Evolutionary conservation across 2,113 vertebrate species (phyloP).

Genomic region (Maccullochella peelii): DNA sequence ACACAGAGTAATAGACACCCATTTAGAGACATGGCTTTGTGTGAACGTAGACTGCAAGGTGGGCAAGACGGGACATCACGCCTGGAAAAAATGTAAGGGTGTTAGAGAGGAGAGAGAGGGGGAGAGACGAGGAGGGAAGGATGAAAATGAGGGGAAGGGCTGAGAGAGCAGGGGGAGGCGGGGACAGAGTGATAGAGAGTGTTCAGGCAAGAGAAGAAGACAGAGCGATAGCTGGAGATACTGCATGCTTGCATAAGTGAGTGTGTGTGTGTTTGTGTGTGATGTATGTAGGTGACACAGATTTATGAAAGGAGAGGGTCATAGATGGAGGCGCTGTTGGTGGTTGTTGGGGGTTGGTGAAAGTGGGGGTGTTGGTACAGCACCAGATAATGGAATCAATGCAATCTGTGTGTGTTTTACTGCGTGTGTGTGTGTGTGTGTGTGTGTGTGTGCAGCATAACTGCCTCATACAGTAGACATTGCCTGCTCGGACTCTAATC

Average conservation of each 20-base stretch:
- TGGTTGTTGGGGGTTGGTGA: conserved; percentile 65
- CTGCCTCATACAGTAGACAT: conserved; percentile 67
- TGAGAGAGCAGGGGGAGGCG: conserved; percentile 73
- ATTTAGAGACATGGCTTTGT: conserved; percentile 45
- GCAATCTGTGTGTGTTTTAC: conserved; percentile 62
- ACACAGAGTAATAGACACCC: conserved; percentile 51
- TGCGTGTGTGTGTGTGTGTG: conserved; percentile 7
- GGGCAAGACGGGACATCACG: conserved; percentile 75
- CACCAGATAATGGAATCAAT: conserved; percentile 80
- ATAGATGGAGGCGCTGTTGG: conserved; percentile 68
- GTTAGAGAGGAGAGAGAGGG: conserved; percentile 41
- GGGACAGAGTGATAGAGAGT: conserved; percentile 70
- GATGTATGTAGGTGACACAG: conserved; percentile 81
- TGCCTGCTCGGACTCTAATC: conserved; percentile 75
- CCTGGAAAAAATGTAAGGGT: conserved; percentile 64
- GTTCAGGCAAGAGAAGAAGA: conserved; percentile 73
- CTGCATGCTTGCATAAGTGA: conserved; percentile 78
- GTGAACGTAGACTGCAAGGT: conserved; percentile 66
- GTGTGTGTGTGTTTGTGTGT: conserved; percentile 53
- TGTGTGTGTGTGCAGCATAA: conserved; percentile 56
- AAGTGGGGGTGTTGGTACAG: conserved; percentile 71
- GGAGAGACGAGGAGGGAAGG: conserved; percentile 46
- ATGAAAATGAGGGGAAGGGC: conserved; percentile 72
- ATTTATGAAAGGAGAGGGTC: conserved; percentile 77
- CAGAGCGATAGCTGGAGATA: conserved; percentile 73